Percentiles rank a stretch among this genome's conserved stretches.
Conservation (phyloP, 2,797 vertebrate genomes). For the Sebastiscus albofasciatus region DNA sequence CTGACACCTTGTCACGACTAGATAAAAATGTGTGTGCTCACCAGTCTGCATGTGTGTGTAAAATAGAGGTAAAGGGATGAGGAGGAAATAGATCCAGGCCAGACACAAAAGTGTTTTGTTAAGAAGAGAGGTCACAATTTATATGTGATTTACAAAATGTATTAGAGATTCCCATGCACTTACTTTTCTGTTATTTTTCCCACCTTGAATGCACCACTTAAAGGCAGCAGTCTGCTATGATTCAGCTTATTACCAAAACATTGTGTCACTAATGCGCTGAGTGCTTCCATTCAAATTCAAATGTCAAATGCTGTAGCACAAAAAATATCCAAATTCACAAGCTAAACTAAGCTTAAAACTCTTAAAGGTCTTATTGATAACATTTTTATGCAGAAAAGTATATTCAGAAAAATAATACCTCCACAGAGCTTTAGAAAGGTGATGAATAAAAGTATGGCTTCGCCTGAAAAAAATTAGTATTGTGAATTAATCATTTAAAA, state of each 20-base stretch:
- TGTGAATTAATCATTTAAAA: no score
- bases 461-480: no score
- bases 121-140: not conserved
- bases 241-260: constrained; percentile 1
- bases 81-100: not conserved
- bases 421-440: no score
- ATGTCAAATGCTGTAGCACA: not conserved
- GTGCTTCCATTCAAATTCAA: not conserved
- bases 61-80: not conserved
- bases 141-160: not conserved
- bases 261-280: not conserved
- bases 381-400: no score
- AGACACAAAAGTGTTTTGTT: constrained; percentile 6
- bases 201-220: not conserved
- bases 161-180: not conserved
- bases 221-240: not conserved
- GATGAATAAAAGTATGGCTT: no score
- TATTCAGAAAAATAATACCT: no score
- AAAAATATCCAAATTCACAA: not conserved
- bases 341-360: not conserved
- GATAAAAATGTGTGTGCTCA: constrained; percentile 35
- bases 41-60: not conserved
- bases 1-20: constrained; percentile 62
- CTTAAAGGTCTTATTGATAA: no score
- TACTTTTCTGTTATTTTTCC: not conserved